Conservation (phyloP, 1,140 invertebrate species). For the Wiebesia pumilae region DNA sequence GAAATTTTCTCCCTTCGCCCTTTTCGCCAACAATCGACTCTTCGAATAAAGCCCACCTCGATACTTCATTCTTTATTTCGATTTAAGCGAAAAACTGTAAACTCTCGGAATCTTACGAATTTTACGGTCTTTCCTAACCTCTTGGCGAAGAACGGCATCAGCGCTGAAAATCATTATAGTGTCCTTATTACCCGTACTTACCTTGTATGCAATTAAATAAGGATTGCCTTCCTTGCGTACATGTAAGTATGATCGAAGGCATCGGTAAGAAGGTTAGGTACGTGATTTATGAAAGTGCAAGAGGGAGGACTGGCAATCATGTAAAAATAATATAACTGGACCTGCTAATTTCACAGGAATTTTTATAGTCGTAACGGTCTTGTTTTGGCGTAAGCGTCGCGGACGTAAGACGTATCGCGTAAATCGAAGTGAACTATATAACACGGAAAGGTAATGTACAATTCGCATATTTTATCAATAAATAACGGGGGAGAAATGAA, state of each 20-base stretch:
- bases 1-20: background rate
- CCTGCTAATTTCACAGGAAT: background rate
- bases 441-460: background rate
- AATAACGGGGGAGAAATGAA: too few species aligned
- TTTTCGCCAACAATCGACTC: background rate
- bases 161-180: background rate
- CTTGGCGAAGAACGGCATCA: background rate
- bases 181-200: background rate
- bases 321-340: constrained; percentile 11
- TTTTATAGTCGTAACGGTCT: background rate
- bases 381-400: background rate
- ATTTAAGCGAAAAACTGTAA: too few species aligned
- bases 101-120: too few species aligned
- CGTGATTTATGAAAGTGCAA: background rate
- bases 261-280: background rate
- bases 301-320: background rate
- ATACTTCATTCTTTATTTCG: too few species aligned
- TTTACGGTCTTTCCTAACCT: too few species aligned
- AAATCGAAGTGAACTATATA: background rate
- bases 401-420: background rate
- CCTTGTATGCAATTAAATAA: background rate
- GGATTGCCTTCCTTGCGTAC: background rate
- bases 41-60: too few species aligned
- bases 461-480: too few species aligned
- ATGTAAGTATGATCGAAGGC: background rate